Percentiles rank a stretch among this genome's conserved stretches.
These are phyloP conservation scores for Catocala sponsa DNA, from an alignment of 2,888 invertebrate species.

Conservation along the genomic window DNA sequence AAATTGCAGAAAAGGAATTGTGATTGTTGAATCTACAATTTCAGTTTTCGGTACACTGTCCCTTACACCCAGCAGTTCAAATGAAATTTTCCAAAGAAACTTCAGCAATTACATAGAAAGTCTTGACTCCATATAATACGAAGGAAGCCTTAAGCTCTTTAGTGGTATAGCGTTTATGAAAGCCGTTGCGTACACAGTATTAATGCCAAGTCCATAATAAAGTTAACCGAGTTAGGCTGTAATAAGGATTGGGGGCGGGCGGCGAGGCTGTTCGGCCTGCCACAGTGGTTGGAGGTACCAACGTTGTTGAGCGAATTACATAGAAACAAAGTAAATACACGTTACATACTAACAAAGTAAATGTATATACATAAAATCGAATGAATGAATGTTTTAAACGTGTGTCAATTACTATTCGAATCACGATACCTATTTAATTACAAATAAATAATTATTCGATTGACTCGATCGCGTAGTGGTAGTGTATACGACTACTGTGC, in stretches of 20 bases:
- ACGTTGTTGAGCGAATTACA: neutral
- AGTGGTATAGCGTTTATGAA: conserved; percentile 31
- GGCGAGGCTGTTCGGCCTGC: neutral
- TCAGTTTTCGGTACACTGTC: no score
- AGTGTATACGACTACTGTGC: no score
- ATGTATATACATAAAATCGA: no score
- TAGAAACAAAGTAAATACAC: neutral
- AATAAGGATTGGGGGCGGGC: conserved; percentile 16
- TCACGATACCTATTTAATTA: no score
- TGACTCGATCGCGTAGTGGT: no score
- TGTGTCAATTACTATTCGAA: no score
- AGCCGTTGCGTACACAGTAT: conserved; percentile 35
- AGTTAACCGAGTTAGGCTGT: conserved; percentile 46
- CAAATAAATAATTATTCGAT: no score
- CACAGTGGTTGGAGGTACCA: neutral
- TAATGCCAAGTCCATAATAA: conserved; percentile 41
- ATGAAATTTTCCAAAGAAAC: neutral
- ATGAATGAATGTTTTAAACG: no score
- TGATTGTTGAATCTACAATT: no score
- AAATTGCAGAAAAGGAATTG: no score
- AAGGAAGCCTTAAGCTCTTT: conserved; percentile 43
- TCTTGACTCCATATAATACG: conserved; percentile 18
- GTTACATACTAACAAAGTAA: neutral
- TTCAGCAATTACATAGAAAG: neutral
- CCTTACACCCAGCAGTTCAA: no score